phyloP scores from a whole-genome alignment of 2,888 invertebrate genomes.

The Brachyptera risi region DNA sequence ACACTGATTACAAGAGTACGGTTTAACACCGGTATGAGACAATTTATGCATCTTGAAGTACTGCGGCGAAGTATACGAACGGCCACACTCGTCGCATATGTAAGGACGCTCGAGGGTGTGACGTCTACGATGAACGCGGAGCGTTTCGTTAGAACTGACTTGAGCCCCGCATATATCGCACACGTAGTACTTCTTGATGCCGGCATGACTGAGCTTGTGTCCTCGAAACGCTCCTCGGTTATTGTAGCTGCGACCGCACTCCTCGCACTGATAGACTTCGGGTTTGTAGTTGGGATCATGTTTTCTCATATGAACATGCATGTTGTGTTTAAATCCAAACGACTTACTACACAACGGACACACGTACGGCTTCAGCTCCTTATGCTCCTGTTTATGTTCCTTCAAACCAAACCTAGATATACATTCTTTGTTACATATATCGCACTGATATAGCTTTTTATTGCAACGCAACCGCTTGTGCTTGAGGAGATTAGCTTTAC shows the following conservation, averaged over 20 bases:
- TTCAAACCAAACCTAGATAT: conserved; percentile 19
- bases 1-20: conserved; percentile 52
- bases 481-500: conserved; percentile 40
- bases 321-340: conserved; percentile 40
- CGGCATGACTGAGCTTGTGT: conserved; percentile 31
- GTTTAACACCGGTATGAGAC: conserved; percentile 51
- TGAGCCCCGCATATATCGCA: conserved; percentile 35
- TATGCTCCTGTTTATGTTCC: conserved; percentile 3
- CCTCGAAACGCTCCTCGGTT: conserved; percentile 34
- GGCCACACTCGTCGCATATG: conserved; percentile 50
- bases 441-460: conserved; percentile 39
- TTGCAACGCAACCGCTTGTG: conserved; percentile 39
- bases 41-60: conserved; percentile 45
- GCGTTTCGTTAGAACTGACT: conserved; percentile 48
- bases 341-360: conserved; percentile 58
- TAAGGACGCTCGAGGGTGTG: conserved; percentile 52
- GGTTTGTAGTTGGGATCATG: not conserved
- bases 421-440: conserved; percentile 47
- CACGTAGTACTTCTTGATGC: not conserved
- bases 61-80: conserved; percentile 48
- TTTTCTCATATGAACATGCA: conserved; percentile 24
- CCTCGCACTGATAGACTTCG: conserved; percentile 35
- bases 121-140: conserved; percentile 46
- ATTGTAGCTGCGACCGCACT: conserved; percentile 37
- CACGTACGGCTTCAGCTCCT: conserved; percentile 39